These are phyloP conservation scores for Drosophila pseudotalamancana DNA, from an alignment of 2,888 invertebrate species.

Conservation along the genomic window DNA sequence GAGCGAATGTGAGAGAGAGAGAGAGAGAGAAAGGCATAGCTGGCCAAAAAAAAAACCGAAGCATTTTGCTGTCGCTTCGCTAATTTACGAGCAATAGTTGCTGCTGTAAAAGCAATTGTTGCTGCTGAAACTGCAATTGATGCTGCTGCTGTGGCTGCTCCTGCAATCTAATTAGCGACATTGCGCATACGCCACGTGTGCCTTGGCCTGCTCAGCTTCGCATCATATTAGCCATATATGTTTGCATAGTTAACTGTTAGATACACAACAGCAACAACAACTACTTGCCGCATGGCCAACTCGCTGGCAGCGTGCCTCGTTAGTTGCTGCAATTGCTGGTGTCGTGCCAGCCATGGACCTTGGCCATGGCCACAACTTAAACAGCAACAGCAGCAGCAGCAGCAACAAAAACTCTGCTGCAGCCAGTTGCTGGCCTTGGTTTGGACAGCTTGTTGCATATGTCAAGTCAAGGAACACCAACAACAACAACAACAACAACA, in stretches of 20 bases:
- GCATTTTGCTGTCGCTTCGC: conserved; percentile 46
- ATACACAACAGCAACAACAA: neutral
- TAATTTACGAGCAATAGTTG: conserved; percentile 49
- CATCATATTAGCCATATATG: conserved; percentile 57
- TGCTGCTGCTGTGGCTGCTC: conserved; percentile 9
- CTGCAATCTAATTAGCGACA: conserved; percentile 55
- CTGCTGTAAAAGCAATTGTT: conserved; percentile 16
- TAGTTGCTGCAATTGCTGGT: conserved; percentile 47
- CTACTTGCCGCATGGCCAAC: conserved; percentile 70
- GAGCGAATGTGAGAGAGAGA: conserved; percentile 18
- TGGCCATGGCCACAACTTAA: conserved; percentile 51
- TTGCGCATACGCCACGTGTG: conserved; percentile 72
- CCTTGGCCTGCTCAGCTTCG: conserved; percentile 41
- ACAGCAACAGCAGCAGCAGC: neutral
- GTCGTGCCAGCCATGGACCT: conserved; percentile 48
- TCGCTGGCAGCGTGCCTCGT: conserved; percentile 65
- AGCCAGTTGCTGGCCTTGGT: conserved; percentile 57
- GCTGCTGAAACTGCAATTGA: conserved; percentile 18
- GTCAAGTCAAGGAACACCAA: conserved; percentile 43
- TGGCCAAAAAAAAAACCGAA: conserved; percentile 22
- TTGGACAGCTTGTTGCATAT: conserved; percentile 57
- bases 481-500: no score
- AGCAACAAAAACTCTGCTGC: conserved; percentile 14
- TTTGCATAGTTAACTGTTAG: conserved; percentile 70
- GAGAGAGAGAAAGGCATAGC: conserved; percentile 1